Evolutionary conservation across 2,797 vertebrate species (phyloP).

Genomic region (Chelonia mydas): DNA sequence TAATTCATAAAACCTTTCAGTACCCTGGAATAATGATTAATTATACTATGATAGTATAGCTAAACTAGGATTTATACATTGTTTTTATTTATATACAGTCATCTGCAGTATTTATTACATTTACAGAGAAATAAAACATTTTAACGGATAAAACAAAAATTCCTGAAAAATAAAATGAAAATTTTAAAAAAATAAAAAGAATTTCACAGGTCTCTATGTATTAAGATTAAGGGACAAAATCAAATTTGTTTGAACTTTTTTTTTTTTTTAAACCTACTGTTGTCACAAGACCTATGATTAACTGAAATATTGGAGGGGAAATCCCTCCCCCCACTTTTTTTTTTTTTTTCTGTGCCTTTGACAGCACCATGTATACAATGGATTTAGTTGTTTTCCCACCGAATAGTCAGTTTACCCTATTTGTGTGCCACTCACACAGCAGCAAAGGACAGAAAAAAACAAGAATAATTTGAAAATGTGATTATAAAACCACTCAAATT

Average conservation of each 20-base stretch:
- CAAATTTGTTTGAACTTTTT: neutral
- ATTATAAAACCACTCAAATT: conserved; percentile 22
- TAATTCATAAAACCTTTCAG: neutral
- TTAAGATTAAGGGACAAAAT: neutral
- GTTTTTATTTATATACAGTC: neutral
- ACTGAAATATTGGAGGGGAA: conserved; percentile 13
- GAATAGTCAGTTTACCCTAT: conserved; percentile 28
- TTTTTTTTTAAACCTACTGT: neutral
- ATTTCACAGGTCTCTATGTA: neutral
- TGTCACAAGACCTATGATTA: neutral
- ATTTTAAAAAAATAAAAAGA: neutral
- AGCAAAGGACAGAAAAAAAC: neutral
- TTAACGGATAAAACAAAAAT: neutral
- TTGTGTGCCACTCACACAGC: neutral
- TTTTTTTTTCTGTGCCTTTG: conserved; percentile 11
- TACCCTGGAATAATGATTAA: neutral
- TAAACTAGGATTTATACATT: neutral
- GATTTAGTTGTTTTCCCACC: neutral
- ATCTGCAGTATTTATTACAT: neutral
- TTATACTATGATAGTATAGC: neutral
- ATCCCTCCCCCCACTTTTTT: neutral
- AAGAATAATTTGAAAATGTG: neutral
- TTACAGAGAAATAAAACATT: neutral
- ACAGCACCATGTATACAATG: conserved; percentile 24
- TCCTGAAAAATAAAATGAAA: neutral